Conservation (phyloP, 2,113 vertebrate species). For the Ascaphus truei region DNA sequence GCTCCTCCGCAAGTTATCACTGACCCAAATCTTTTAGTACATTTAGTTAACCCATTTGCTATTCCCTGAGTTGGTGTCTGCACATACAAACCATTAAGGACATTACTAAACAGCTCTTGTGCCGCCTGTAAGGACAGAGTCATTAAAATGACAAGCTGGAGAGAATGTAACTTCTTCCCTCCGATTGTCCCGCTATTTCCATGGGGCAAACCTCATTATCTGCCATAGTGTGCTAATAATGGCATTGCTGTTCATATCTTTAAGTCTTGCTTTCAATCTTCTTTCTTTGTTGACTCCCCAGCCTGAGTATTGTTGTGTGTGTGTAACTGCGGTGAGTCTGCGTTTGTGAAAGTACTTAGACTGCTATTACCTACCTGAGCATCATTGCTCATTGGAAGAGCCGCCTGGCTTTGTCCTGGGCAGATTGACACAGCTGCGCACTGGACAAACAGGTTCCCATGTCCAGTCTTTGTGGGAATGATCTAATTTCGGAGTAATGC, state of each 20-base stretch:
- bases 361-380: constrained; percentile 73
- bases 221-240: constrained; percentile 62
- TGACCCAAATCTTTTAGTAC: no score
- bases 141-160: constrained; percentile 51
- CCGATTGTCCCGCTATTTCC: constrained; percentile 54
- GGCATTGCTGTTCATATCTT: constrained; percentile 47
- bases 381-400: constrained; percentile 68
- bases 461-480: constrained; percentile 61
- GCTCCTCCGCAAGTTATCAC: no score
- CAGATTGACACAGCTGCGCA: constrained; percentile 90
- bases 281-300: constrained; percentile 16
- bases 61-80: no score
- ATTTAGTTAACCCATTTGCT: no score
- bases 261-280: constrained; percentile 45
- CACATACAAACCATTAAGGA: no score
- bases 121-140: constrained; percentile 10
- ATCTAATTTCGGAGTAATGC: constrained; percentile 60
- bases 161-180: constrained; percentile 43
- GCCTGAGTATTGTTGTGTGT: constrained; percentile 41
- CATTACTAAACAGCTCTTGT: no score
- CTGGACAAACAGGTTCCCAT: constrained; percentile 75
- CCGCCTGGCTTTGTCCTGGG: constrained; percentile 76
- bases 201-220: constrained; percentile 65
- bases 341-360: constrained; percentile 59
- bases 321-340: constrained; percentile 48